Percentiles rank a stretch among this genome's conserved stretches.
phyloP scores from a whole-genome alignment of 53 echinoderm and acorn worm genomes.

The Hippasteria phrygiana region DNA sequence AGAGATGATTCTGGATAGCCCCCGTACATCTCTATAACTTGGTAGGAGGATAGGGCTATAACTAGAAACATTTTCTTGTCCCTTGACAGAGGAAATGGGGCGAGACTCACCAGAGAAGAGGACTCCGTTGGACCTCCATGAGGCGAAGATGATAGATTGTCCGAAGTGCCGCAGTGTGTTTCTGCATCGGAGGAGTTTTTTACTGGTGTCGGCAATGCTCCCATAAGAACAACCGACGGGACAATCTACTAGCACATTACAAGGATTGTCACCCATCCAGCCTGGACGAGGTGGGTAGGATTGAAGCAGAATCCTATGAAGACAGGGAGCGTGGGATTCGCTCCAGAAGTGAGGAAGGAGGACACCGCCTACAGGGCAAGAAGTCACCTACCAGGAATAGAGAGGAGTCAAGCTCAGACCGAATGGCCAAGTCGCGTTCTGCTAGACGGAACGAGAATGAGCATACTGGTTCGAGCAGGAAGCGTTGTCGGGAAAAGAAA shows the following conservation, averaged over 20 bases:
- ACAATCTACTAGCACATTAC: slow-evolving; percentile 5
- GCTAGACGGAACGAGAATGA: slow-evolving; percentile 7
- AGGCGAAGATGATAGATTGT: slow-evolving; percentile 9
- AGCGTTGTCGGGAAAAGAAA: slow-evolving; percentile 13
- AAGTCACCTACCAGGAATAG: neutral
- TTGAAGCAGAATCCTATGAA: slow-evolving; percentile 6
- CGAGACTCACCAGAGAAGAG: too few relatives aligned
- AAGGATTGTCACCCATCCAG: slow-evolving; percentile 4
- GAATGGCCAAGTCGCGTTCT: neutral
- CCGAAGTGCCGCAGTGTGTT: slow-evolving; percentile 7
- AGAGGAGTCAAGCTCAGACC: neutral
- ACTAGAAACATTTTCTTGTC: too few relatives aligned
- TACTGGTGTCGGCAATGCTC: slow-evolving; percentile 29
- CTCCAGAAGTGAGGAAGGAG: neutral
- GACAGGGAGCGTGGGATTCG: neutral
- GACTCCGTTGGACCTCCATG: too few relatives aligned
- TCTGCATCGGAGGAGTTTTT: slow-evolving; percentile 9
- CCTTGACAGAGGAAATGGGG: too few relatives aligned
- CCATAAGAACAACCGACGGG: slow-evolving; percentile 12
- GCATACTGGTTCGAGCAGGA: neutral
- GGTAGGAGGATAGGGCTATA: too few relatives aligned
- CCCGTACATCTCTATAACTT: too few relatives aligned
- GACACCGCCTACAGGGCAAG: neutral
- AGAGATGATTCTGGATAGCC: too few relatives aligned
- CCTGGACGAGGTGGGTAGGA: neutral